These are phyloP conservation scores for Orgyia antiqua DNA, from an alignment of 2,888 invertebrate genomes.

Conservation along the genomic window DNA sequence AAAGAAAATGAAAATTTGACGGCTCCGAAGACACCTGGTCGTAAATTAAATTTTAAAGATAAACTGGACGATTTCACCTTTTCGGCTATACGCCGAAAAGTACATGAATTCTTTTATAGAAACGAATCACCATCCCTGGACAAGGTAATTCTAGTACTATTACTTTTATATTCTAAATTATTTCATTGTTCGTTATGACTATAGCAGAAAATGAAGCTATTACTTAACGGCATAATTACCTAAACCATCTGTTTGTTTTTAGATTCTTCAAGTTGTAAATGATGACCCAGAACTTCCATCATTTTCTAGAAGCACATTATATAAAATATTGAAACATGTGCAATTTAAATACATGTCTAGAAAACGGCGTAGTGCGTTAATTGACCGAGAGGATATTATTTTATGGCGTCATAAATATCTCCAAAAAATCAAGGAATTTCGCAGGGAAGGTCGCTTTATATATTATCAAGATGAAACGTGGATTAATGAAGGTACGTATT, in stretches of 20 bases:
- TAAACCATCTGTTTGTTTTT: too few relatives aligned
- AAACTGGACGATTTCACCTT: neutral
- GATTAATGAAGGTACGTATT: too few relatives aligned
- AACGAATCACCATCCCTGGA: neutral
- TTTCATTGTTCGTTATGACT: too few relatives aligned
- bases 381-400: constrained; percentile 14
- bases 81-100: neutral
- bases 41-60: constrained; percentile 21
- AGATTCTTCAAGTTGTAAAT: constrained; percentile 21
- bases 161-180: too few relatives aligned
- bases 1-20: constrained; percentile 21
- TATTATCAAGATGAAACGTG: neutral
- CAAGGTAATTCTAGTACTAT: constrained; percentile 19
- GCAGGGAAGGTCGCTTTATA: constrained; percentile 7
- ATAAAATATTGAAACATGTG: constrained; percentile 1
- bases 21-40: constrained; percentile 12
- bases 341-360: constrained; percentile 12
- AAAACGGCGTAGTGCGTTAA: constrained; percentile 9
- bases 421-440: constrained; percentile 6
- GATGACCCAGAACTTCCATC: constrained; percentile 12
- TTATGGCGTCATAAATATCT: constrained; percentile 13
- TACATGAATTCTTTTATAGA: constrained; percentile 4
- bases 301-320: constrained; percentile 14
- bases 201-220: too few relatives aligned
- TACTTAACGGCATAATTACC: too few relatives aligned